These are phyloP conservation scores for Poeciliopsis prolifica DNA, from an alignment of 2,113 vertebrate genomes.

Conservation along the genomic window DNA sequence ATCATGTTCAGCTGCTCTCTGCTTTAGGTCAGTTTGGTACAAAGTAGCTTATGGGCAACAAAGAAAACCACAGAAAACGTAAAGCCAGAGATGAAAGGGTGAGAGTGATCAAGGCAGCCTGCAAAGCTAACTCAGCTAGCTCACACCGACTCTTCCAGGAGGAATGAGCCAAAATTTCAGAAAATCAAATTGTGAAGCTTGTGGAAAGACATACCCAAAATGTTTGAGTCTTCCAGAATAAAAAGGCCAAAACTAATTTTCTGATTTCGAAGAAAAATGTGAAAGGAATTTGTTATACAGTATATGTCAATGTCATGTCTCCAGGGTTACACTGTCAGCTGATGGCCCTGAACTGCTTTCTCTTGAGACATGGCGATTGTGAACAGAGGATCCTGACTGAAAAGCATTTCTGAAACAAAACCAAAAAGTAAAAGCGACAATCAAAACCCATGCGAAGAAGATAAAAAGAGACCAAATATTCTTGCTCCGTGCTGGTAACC, in stretches of 20 bases:
- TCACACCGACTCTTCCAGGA: background rate
- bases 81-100: background rate
- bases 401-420: background rate
- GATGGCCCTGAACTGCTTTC: constrained; percentile 36
- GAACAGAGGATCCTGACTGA: constrained; percentile 14
- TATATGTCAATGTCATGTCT: background rate
- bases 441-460: background rate
- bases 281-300: background rate
- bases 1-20: background rate
- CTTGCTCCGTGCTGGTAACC: background rate
- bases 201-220: background rate
- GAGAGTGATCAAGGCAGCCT: background rate
- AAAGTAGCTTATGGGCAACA: background rate
- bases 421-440: background rate
- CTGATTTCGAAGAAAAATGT: background rate
- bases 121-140: background rate
- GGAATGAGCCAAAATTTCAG: no score
- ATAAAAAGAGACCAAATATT: constrained; percentile 1
- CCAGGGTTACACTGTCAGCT: constrained; percentile 41
- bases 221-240: background rate
- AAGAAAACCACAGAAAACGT: background rate
- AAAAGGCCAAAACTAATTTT: background rate
- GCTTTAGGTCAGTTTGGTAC: background rate
- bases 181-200: background rate
- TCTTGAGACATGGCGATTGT: constrained; percentile 39